Percentiles rank a stretch among this genome's conserved stretches.
phyloP scores from a whole-genome alignment of 2,113 vertebrate species.

The Etheostoma spectabile region DNA sequence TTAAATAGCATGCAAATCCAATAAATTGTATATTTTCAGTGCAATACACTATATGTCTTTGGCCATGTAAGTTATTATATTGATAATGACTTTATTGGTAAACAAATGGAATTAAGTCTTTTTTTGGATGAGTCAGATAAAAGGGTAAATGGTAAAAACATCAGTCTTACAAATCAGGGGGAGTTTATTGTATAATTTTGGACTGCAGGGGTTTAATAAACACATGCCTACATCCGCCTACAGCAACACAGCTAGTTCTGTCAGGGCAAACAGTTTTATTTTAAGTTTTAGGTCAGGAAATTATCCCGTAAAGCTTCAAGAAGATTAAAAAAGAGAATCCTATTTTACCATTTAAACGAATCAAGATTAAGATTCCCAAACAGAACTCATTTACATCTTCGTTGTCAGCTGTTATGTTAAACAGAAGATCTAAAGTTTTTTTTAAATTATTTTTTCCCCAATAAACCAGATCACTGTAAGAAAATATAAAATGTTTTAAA shows the following conservation, averaged over 20 bases:
- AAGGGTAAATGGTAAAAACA: conserved; percentile 1
- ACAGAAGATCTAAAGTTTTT: conserved; percentile 38
- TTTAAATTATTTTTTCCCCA: conserved; percentile 41
- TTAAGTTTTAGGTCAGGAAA: conserved; percentile 66
- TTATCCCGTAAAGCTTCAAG: conserved; percentile 62
- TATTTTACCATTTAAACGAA: conserved; percentile 70
- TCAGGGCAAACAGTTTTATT: conserved; percentile 49
- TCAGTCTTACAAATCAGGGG: conserved; percentile 1
- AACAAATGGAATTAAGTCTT: neutral
- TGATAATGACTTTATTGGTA: neutral
- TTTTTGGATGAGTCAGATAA: conserved; percentile 3
- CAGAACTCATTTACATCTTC: conserved; percentile 63
- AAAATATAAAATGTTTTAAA: conserved; percentile 32
- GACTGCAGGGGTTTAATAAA: conserved; percentile 29
- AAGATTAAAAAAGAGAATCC: conserved; percentile 73
- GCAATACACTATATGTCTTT: neutral
- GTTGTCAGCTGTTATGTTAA: conserved; percentile 41
- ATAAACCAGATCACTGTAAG: conserved; percentile 9
- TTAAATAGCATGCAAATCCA: neutral
- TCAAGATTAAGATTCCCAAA: conserved; percentile 73
- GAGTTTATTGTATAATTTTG: conserved; percentile 4
- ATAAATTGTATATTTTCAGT: neutral
- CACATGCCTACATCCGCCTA: conserved; percentile 8
- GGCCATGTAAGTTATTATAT: neutral
- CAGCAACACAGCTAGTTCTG: conserved; percentile 26